These are phyloP conservation scores for Trachythela sp. DNA, from an alignment of 64 coral and sea anemone species.

Conservation along the genomic window DNA sequence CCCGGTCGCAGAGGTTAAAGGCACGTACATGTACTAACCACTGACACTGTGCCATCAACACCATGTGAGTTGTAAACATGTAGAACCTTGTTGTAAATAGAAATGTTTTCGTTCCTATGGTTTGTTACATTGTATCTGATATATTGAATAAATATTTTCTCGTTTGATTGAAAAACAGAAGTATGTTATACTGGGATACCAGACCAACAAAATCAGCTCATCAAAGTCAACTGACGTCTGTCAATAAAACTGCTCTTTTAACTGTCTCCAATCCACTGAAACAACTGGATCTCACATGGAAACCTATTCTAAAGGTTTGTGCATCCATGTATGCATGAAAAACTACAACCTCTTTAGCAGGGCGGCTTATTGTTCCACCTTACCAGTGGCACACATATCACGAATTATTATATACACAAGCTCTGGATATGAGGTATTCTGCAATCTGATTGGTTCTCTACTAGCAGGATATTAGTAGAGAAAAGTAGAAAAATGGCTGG, in stretches of 20 bases:
- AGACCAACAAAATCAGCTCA: constrained; percentile 76
- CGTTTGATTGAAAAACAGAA: constrained; percentile 10
- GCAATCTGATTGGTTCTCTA: too few relatives aligned
- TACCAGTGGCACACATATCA: background rate
- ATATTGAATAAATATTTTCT: too few relatives aligned
- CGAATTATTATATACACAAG: too few relatives aligned
- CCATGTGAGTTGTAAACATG: too few relatives aligned
- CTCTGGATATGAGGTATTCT: too few relatives aligned
- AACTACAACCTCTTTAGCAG: background rate
- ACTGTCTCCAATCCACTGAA: constrained; percentile 57
- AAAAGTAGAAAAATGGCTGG: too few relatives aligned
- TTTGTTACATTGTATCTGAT: background rate
- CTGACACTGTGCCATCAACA: too few relatives aligned
- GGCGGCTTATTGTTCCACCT: background rate
- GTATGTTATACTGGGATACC: constrained; percentile 87
- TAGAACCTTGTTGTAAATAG: background rate
- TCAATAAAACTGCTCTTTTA: constrained; percentile 43
- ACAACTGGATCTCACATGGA: constrained; percentile 93
- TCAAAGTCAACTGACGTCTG: constrained; percentile 40
- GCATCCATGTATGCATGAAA: background rate
- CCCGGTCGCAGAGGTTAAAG: too few relatives aligned
- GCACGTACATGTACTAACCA: too few relatives aligned
- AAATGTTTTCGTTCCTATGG: background rate
- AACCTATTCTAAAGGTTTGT: constrained; percentile 78
- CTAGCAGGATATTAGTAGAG: too few relatives aligned